Percentiles rank a stretch among this genome's conserved stretches.
These are phyloP conservation scores for Girardia tigrina DNA, from an alignment of 2,888 invertebrate species.

Conservation along the genomic window DNA sequence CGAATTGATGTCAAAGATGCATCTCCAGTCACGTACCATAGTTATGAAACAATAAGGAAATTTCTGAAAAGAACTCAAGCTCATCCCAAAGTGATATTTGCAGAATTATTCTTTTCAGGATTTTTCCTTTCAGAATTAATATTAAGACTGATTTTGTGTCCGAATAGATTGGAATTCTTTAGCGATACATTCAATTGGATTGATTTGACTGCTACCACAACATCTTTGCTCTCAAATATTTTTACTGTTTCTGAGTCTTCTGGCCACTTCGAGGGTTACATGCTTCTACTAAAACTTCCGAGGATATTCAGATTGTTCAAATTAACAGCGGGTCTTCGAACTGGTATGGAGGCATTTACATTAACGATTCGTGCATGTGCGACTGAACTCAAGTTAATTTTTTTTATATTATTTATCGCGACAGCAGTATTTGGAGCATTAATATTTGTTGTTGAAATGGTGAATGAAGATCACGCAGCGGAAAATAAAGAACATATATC, in stretches of 20 bases:
- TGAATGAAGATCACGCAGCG: background rate
- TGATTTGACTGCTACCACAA: background rate
- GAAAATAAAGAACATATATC: background rate
- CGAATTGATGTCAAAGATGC: background rate
- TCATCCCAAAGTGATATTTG: background rate
- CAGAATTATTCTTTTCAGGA: background rate
- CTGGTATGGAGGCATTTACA: background rate
- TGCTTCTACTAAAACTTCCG: background rate
- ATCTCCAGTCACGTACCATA: background rate
- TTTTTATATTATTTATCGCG: background rate
- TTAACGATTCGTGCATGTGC: background rate
- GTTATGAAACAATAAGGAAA: background rate
- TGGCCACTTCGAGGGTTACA: background rate
- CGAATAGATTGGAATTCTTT: background rate
- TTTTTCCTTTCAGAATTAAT: background rate
- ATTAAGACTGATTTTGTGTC: background rate
- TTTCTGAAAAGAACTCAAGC: background rate
- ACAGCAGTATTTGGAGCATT: background rate
- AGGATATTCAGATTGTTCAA: background rate
- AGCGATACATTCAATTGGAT: background rate
- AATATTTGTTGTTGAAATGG: background rate
- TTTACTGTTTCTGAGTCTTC: background rate
- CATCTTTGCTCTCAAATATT: background rate
- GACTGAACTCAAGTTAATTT: background rate
- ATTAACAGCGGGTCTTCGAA: background rate